Evolutionary conservation across 1,140 invertebrate species (phyloP).

Genomic region (Trachymyrmex cornetzi): DNA sequence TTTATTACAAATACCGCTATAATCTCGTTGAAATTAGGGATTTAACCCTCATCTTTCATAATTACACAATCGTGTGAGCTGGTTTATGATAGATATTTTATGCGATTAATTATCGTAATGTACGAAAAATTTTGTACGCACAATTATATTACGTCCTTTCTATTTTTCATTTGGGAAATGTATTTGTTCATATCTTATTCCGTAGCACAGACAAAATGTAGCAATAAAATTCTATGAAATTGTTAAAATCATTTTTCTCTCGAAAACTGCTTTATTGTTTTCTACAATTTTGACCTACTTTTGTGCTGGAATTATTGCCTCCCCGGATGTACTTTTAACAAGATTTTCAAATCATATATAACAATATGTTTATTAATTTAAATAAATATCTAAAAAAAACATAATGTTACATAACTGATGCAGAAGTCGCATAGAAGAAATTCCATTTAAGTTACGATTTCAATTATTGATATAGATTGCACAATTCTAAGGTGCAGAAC

Average conservation of each 20-base stretch:
- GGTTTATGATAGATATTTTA: neutral
- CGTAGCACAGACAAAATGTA: neutral
- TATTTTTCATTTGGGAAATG: neutral
- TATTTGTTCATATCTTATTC: neutral
- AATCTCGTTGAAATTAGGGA: neutral
- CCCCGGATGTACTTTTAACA: neutral
- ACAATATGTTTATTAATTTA: neutral
- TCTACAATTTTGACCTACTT: constrained; percentile 32
- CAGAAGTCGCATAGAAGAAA: neutral
- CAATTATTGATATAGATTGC: constrained; percentile 21
- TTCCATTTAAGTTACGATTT: neutral
- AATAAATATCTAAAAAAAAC: neutral
- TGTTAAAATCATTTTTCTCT: constrained; percentile 14
- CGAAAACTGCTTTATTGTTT: neutral
- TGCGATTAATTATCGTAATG: neutral
- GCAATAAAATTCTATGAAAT: neutral
- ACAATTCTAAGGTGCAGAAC: neutral
- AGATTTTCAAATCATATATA: neutral
- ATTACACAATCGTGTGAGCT: neutral
- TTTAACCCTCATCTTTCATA: neutral
- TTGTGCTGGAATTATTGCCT: neutral
- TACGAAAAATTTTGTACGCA: neutral
- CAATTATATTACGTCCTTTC: neutral
- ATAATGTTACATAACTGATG: neutral
- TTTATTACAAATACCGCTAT: constrained; percentile 5